Conservation (phyloP, 2,113 vertebrate species). For the Protobothrops mucrosquamatus region DNA sequence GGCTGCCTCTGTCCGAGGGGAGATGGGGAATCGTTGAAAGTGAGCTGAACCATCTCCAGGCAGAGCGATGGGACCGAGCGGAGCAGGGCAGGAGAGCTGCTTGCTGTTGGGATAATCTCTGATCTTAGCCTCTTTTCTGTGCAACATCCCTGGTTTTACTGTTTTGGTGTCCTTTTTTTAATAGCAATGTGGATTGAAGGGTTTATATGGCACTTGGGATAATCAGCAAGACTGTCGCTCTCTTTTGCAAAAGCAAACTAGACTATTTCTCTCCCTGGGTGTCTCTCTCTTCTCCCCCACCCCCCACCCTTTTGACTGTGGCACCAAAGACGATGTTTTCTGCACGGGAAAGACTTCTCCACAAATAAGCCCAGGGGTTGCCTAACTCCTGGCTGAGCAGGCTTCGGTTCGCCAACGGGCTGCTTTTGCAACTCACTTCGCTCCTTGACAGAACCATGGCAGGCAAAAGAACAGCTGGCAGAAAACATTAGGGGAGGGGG, state of each 20-base stretch:
- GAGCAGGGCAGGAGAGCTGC: conserved; percentile 25
- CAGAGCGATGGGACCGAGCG: conserved; percentile 27
- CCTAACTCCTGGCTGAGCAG: conserved; percentile 56
- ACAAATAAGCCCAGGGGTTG: conserved; percentile 41
- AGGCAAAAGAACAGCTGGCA: conserved; percentile 56
- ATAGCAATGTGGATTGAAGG: conserved; percentile 41
- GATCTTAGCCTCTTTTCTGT: not conserved
- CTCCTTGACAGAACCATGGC: conserved; percentile 57
- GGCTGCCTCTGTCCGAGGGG: conserved; percentile 29
- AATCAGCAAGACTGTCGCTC: conserved; percentile 8
- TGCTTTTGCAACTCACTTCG: not conserved
- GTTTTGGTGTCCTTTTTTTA: not conserved
- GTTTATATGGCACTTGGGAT: conserved; percentile 40
- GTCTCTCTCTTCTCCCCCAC: not conserved
- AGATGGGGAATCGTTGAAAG: conserved; percentile 5
- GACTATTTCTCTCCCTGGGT: not conserved
- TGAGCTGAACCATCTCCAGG: conserved; percentile 29
- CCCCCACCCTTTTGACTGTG: conserved; percentile 6
- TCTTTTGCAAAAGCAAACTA: not conserved
- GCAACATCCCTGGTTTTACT: not conserved
- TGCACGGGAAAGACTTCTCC: conserved; percentile 41
- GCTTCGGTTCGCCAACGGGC: conserved; percentile 46
- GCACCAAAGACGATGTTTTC: conserved; percentile 39
- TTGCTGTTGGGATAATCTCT: conserved; percentile 24
- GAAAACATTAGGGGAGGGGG: conserved; percentile 50